Percentiles rank a stretch among this genome's conserved stretches.
Conservation (phyloP, 1,140 invertebrate species). For the Phymastichus coffea region DNA sequence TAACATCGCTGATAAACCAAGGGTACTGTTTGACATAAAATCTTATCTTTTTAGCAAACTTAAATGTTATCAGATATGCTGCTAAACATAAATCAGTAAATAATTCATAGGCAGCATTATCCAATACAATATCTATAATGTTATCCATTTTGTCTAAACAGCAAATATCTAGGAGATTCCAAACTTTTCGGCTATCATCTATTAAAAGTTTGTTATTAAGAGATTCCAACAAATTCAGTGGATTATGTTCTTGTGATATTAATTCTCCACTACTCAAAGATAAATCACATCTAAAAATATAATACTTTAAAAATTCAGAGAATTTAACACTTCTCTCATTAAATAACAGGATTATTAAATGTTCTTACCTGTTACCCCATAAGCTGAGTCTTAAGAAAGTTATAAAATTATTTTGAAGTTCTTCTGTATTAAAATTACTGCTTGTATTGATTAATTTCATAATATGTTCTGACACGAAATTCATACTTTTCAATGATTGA, state of each 20-base stretch:
- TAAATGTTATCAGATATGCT: conserved; percentile 70
- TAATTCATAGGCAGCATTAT: conserved; percentile 94
- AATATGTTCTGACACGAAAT: conserved; percentile 59
- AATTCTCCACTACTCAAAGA: conserved; percentile 76
- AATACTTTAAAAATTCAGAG: conserved; percentile 10
- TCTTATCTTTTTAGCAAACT: conserved; percentile 69
- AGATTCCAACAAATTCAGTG: conserved; percentile 64
- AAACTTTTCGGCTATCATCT: conserved; percentile 66
- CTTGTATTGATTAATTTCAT: conserved; percentile 45
- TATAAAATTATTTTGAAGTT: conserved; percentile 55
- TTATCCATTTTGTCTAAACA: conserved; percentile 32
- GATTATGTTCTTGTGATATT: conserved; percentile 58
- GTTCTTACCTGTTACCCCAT: conserved; percentile 65
- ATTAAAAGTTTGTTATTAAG: conserved; percentile 70
- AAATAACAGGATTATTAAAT: conserved; percentile 1
- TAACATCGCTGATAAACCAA: conserved; percentile 96
- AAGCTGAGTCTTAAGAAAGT: conserved; percentile 65
- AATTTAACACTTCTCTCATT: not conserved
- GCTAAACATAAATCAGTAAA: conserved; percentile 88
- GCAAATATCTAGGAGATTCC: too few relatives aligned
- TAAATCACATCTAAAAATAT: conserved; percentile 74
- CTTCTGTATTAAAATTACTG: conserved; percentile 37
- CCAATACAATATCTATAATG: conserved; percentile 83
- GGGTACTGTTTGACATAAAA: conserved; percentile 90
- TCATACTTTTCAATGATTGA: conserved; percentile 60